phyloP scores from a whole-genome alignment of 2,113 vertebrate genomes.

The Thinocorus orbignyianus region DNA sequence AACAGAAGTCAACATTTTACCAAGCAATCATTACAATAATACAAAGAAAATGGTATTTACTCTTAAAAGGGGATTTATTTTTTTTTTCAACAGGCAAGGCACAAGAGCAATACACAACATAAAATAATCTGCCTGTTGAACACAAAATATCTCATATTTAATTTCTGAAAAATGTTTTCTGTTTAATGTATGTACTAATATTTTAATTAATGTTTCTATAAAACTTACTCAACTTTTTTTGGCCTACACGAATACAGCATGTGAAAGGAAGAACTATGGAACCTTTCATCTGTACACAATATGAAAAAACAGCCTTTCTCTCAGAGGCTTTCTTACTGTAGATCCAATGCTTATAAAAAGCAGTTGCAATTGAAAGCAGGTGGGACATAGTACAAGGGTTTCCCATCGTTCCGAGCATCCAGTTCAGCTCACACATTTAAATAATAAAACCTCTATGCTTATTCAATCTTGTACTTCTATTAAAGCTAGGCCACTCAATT shows the following conservation, averaged over 20 bases:
- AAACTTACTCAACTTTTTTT: neutral
- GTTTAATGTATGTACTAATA: neutral
- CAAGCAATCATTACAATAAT: neutral
- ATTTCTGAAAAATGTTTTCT: neutral
- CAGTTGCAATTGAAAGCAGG: conserved; percentile 22
- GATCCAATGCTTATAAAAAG: conserved; percentile 46
- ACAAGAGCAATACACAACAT: neutral
- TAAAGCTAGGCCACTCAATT: conserved; percentile 47
- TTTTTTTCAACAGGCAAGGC: neutral
- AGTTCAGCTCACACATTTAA: neutral
- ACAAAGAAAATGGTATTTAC: neutral
- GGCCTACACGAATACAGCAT: neutral
- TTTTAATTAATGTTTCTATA: neutral
- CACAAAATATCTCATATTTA: neutral
- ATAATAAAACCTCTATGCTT: conserved; percentile 70
- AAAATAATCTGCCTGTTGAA: neutral
- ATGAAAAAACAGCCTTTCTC: conserved; percentile 28
- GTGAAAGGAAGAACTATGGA: neutral
- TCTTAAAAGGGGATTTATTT: neutral
- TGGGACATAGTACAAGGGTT: neutral
- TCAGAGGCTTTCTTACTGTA: neutral
- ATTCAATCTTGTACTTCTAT: conserved; percentile 57
- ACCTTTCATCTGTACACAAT: neutral
- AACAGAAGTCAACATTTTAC: neutral
- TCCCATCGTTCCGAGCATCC: conserved; percentile 7